These are phyloP conservation scores for Conus betulinus DNA, from an alignment of 1,140 invertebrate genomes.

Conservation along the genomic window DNA sequence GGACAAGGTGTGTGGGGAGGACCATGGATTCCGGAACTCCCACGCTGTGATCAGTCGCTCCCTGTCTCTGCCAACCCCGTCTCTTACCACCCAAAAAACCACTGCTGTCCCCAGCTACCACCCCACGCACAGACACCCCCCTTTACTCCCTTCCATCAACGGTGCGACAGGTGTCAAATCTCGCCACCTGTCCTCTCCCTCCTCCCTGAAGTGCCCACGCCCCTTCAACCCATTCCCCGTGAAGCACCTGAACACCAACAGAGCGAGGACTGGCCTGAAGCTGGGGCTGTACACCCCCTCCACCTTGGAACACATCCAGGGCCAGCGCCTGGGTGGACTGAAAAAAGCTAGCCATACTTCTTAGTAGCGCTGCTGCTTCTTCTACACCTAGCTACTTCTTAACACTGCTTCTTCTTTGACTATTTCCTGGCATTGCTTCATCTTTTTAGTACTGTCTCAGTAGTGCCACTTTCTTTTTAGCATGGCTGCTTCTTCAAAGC, in stretches of 20 bases:
- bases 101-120: neutral
- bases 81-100: neutral
- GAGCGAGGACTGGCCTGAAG: constrained; percentile 64
- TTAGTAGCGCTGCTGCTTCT: constrained; percentile 18
- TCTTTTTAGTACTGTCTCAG: too few relatives aligned
- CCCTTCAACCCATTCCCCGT: constrained; percentile 67
- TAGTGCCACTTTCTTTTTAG: too few relatives aligned
- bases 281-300: constrained; percentile 67
- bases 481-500: too few relatives aligned
- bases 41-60: constrained; percentile 14
- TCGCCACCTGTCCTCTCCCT: constrained; percentile 10
- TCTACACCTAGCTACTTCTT: neutral
- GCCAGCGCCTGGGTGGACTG: constrained; percentile 25
- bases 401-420: neutral
- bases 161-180: neutral
- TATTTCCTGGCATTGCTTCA: too few relatives aligned
- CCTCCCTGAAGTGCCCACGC: constrained; percentile 33
- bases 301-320: constrained; percentile 45
- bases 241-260: constrained; percentile 59
- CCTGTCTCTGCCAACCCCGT: neutral
- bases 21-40: neutral
- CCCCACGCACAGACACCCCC: constrained; percentile 1
- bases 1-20: neutral
- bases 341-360: constrained; percentile 42
- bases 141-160: neutral